Evolutionary conservation across 2,113 vertebrate species (phyloP), one percentile per base, ranked within the genome.

Genomic region (Myodes glareolus): DNA sequence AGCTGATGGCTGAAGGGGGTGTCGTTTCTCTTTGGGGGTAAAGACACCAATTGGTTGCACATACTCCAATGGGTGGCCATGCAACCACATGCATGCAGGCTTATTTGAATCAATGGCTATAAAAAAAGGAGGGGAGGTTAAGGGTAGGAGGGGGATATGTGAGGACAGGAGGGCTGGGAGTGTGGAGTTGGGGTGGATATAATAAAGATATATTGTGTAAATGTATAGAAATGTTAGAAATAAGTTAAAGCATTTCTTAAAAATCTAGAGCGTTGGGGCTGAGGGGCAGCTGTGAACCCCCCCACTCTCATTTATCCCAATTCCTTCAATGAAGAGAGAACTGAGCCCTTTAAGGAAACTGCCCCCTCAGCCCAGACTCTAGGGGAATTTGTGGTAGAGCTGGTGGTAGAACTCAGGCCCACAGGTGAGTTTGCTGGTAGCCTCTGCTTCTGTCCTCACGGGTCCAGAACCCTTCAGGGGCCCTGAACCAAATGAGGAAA

Each of bases 341-440:
- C 11, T 27, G 55, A 68, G 68, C 13, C 36, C 21, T 3, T 39
- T 88, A 65, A 5, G 82, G 76, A 47, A 42, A 50, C 17, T 17
- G 31, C 3, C 7, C 1, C 4, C 3, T 11, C 55, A 17, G 19
- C 2, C n/a, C 5, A 58, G 90, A n/a, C 45, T 1, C 3, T 6
- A n/a, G 78, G 4, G 0, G 13, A 11, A 39, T 76, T 36, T 23
- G 6, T 50, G 42, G 27, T 45, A 55, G 16, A 68, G 9, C 7
- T 50, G 55, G 31, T 12, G n/a, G 84, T 42, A 65, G 65, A 36
- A 45, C 67, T 85, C 27, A 16, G 81, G 31, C 17, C 45, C 58
- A n/a, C 13, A 31, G 45, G 36, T 10, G 16, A 25, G 55, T 58
- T 92, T 88, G 42, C 67, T 27, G 17, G 39, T 33, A 47, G 6